Evolutionary conservation across 2,888 invertebrate genomes (phyloP).

Genomic region (Blera fallax): DNA sequence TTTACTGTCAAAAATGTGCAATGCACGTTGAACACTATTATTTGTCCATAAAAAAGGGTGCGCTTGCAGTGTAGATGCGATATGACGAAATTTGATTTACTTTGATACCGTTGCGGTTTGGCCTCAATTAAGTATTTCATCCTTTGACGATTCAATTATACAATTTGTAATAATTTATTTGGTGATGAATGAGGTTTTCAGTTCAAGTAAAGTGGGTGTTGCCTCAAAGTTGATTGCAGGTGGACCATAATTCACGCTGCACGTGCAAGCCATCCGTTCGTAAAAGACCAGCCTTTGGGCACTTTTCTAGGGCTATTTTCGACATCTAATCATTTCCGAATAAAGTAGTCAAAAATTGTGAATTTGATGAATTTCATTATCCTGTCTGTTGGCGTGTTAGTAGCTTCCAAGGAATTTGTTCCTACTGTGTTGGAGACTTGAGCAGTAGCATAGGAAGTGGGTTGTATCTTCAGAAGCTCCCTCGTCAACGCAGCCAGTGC

Average conservation of each 20-base stretch:
- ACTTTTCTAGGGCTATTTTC: not conserved
- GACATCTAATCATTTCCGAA: too few species aligned
- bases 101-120: slow-evolving; percentile 34
- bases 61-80: not conserved
- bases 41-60: slow-evolving; percentile 51
- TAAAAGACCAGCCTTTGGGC: not conserved
- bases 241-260: not conserved
- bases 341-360: too few species aligned
- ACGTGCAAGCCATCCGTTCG: not conserved
- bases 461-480: too few species aligned
- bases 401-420: too few species aligned
- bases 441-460: too few species aligned
- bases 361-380: too few species aligned
- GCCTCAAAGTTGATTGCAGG: not conserved
- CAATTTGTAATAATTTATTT: slow-evolving; percentile 7
- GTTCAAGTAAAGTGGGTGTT: not conserved
- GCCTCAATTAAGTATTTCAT: slow-evolving; percentile 7
- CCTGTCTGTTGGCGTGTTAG: too few species aligned
- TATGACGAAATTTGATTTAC: slow-evolving; percentile 44
- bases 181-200: not conserved
- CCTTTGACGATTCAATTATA: not conserved
- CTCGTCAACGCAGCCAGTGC: too few species aligned
- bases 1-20: slow-evolving; percentile 62
- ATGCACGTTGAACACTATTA: slow-evolving; percentile 49
- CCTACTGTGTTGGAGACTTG: too few species aligned